Evolutionary conservation across 1,140 invertebrate genomes (phyloP).

Genomic region (Drosophila saltans): DNA sequence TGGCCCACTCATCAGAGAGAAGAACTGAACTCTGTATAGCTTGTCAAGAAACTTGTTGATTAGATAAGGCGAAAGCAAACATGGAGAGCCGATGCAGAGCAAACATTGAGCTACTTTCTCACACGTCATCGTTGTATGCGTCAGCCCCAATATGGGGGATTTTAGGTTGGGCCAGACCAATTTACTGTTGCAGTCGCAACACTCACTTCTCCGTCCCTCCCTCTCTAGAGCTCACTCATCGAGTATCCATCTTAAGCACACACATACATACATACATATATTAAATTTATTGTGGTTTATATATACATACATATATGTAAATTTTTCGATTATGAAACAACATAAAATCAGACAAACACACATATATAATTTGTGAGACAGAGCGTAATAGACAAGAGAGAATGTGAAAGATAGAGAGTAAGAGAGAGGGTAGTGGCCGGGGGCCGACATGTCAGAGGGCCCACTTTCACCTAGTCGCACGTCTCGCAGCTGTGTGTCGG

Average conservation of each 20-base stretch:
- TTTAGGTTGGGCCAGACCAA: conserved; percentile 40
- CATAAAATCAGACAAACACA: conserved; percentile 59
- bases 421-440: not conserved
- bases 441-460: conserved; percentile 22
- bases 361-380: too few relatives aligned
- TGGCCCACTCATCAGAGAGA: conserved; percentile 19
- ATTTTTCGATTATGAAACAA: conserved; percentile 76
- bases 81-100: conserved; percentile 17
- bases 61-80: conserved; percentile 63
- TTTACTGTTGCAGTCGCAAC: conserved; percentile 42
- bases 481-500: conserved; percentile 64
- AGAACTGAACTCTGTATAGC: conserved; percentile 33
- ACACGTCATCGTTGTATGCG: conserved; percentile 46
- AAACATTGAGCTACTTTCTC: conserved; percentile 55
- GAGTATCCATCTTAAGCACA: not conserved
- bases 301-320: conserved; percentile 47
- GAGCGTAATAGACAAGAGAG: conserved; percentile 22
- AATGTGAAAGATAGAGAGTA: not conserved
- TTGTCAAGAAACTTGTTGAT: conserved; percentile 75
- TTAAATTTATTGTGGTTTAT: conserved; percentile 35
- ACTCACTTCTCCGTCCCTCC: not conserved
- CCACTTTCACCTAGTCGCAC: conserved; percentile 63
- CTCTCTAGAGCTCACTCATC: not conserved
- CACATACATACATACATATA: not conserved
- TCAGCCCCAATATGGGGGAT: conserved; percentile 42